Evolutionary conservation across 2,888 invertebrate species (phyloP).

Genomic region (Sympetrum striolatum): DNA sequence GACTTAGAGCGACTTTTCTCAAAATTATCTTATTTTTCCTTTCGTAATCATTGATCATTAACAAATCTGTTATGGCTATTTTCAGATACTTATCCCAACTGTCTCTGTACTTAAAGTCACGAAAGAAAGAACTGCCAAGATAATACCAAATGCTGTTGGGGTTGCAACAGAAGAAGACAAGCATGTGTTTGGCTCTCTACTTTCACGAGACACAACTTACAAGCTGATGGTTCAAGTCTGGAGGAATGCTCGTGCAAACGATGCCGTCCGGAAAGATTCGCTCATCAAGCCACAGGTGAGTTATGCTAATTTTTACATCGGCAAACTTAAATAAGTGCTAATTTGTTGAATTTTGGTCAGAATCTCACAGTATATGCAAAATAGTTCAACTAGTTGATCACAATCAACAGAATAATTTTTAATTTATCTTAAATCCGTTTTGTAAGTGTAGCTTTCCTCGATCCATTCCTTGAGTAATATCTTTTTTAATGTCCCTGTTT

Average conservation of each 20-base stretch:
- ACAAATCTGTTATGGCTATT: constrained; percentile 49
- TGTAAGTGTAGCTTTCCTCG: too few species aligned
- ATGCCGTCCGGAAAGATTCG: constrained; percentile 11
- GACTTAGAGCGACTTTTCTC: too few species aligned
- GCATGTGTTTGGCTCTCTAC: constrained; percentile 88
- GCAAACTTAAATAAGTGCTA: too few species aligned
- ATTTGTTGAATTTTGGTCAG: too few species aligned
- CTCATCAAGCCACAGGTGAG: constrained; percentile 39
- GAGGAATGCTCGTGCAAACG: constrained; percentile 67
- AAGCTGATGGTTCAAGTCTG: constrained; percentile 87
- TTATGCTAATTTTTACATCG: neutral
- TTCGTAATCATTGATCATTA: neutral
- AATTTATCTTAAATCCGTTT: too few species aligned
- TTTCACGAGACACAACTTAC: constrained; percentile 87
- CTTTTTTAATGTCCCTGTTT: too few species aligned
- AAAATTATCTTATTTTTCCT: neutral
- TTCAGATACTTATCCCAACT: constrained; percentile 86
- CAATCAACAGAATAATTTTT: too few species aligned
- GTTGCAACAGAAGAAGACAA: constrained; percentile 81
- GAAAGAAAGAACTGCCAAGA: constrained; percentile 91
- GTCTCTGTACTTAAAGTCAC: constrained; percentile 84
- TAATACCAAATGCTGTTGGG: constrained; percentile 94
- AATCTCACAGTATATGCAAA: too few species aligned
- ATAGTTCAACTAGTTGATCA: too few species aligned
- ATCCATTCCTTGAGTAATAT: too few species aligned